Conservation (phyloP, 2,113 vertebrate genomes). For the Saguinus imperator region DNA sequence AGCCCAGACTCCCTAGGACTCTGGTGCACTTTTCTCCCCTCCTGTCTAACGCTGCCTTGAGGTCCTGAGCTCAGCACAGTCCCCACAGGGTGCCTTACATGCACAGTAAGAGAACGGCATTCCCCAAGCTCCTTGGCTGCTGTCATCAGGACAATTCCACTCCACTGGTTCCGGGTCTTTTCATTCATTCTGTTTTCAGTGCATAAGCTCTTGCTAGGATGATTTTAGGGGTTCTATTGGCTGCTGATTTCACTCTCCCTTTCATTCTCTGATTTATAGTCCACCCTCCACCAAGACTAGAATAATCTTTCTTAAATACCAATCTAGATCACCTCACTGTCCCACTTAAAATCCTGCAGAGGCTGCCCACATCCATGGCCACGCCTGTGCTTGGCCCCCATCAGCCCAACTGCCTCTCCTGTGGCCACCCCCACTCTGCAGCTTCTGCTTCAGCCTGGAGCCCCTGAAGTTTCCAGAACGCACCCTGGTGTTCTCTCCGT, state of each 20-base stretch:
- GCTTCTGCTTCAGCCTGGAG: background rate
- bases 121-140: background rate
- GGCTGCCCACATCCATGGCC: background rate
- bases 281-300: background rate
- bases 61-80: background rate
- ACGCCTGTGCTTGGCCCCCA: background rate
- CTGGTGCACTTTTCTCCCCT: fast-evolving
- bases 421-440: fast-evolving
- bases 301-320: background rate
- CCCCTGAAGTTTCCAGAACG: fast-evolving
- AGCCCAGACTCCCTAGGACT: background rate
- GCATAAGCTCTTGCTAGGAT: background rate
- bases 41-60: background rate
- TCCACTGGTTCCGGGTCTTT: background rate
- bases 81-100: background rate
- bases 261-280: background rate
- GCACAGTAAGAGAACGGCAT: background rate
- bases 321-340: background rate
- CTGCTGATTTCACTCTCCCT: background rate
- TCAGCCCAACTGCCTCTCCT: background rate
- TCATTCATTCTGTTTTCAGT: background rate
- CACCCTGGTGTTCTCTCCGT: background rate
- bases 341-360: background rate
- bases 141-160: background rate
- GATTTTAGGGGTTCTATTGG: background rate